Evolutionary conservation across 2,797 vertebrate species (phyloP).

Genomic region (Schizothorax lantsangensis): DNA sequence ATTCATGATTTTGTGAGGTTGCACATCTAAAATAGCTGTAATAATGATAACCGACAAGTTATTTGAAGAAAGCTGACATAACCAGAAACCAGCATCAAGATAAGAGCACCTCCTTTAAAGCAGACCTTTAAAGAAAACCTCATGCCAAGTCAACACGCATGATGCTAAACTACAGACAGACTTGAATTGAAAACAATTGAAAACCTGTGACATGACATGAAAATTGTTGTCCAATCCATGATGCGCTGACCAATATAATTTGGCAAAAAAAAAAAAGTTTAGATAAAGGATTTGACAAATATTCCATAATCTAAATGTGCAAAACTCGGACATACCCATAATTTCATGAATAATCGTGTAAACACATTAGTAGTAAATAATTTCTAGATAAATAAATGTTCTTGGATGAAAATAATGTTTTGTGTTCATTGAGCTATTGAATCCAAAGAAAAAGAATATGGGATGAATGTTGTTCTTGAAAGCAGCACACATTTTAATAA

Average conservation of each 20-base stretch:
- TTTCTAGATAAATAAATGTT: background rate
- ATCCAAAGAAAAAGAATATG: background rate
- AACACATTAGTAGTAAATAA: background rate
- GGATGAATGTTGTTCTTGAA: background rate
- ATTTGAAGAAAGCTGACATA: background rate
- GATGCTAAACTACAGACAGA: background rate
- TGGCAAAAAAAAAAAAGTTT: background rate
- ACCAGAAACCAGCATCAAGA: background rate
- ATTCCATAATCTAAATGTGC: background rate
- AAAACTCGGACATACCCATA: background rate
- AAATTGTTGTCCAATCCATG: background rate
- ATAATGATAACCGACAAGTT: background rate
- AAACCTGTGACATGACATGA: background rate
- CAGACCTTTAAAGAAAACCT: conserved; percentile 8
- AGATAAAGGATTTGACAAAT: background rate
- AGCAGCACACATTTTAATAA: background rate
- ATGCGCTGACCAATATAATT: background rate
- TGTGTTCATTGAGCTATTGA: background rate
- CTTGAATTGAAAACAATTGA: background rate
- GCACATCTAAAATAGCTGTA: background rate
- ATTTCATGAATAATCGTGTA: background rate
- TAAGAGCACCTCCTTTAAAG: background rate
- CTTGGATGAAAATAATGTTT: background rate
- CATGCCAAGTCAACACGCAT: background rate
- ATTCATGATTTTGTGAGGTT: background rate